A percentile compares a stretch with the other conserved stretches of the same genome.
phyloP scores from a whole-genome alignment of 1,140 invertebrate species.

The Lycorma delicatula region DNA sequence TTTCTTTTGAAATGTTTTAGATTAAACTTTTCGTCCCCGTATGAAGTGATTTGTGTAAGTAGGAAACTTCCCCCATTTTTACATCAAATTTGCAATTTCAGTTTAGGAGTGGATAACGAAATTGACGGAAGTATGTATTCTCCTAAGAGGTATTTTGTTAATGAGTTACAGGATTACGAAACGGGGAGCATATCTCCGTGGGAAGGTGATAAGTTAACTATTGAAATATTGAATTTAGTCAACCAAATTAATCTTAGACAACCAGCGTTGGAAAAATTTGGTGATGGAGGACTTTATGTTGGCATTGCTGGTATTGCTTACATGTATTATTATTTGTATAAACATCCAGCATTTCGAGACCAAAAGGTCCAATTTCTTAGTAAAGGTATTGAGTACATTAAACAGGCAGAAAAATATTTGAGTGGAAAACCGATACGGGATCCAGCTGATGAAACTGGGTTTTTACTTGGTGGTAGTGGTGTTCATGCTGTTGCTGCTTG shows the following conservation, averaged over 20 bases:
- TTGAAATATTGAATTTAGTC: constrained; percentile 4
- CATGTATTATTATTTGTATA: constrained; percentile 46
- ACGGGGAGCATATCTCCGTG: constrained; percentile 22
- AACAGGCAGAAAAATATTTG: constrained; percentile 32
- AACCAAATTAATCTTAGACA: constrained; percentile 11
- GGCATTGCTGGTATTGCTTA: constrained; percentile 45
- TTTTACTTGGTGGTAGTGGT: constrained; percentile 19
- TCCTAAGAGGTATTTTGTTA: constrained; percentile 37
- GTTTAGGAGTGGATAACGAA: too few relatives aligned
- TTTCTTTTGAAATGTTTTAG: too few relatives aligned
- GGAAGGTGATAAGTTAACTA: constrained; percentile 22
- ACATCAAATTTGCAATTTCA: too few relatives aligned
- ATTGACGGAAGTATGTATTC: too few relatives aligned
- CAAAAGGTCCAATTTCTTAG: constrained; percentile 36
- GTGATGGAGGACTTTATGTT: constrained; percentile 45
- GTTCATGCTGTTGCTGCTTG: constrained; percentile 18
- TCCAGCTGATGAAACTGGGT: constrained; percentile 5
- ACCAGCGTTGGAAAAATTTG: constrained; percentile 20
- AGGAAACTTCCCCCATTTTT: too few relatives aligned
- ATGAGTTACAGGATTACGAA: constrained; percentile 36
- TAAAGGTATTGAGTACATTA: constrained; percentile 41
- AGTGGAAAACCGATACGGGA: neutral
- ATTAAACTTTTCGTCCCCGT: too few relatives aligned
- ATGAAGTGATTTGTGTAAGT: too few relatives aligned
- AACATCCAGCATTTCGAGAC: constrained; percentile 38